A percentile compares a stretch with the other conserved stretches of the same genome.
These are phyloP conservation scores for Anoplophora glabripennis DNA, from an alignment of 1,140 invertebrate species.

Conservation along the genomic window DNA sequence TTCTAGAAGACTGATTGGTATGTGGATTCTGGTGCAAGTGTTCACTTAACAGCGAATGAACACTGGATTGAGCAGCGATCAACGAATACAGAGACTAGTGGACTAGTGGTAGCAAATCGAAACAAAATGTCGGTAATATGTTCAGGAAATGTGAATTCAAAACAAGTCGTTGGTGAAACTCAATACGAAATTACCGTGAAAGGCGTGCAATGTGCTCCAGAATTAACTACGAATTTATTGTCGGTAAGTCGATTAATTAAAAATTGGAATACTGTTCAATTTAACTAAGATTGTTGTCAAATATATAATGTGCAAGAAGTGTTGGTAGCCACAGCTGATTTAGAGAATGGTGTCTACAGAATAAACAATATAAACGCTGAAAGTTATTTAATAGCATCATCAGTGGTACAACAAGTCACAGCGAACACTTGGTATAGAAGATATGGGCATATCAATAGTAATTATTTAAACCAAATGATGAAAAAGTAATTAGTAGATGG, in stretches of 20 bases:
- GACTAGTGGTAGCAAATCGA: not conserved
- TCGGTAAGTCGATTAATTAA: not conserved
- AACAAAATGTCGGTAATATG: not conserved
- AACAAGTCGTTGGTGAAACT: too few species aligned
- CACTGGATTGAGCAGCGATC: not conserved
- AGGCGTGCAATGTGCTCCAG: not conserved
- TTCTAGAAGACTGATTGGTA: not conserved
- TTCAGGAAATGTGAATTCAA: not conserved
- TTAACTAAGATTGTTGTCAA: not conserved
- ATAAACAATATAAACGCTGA: not conserved
- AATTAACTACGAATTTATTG: slow-evolving; percentile 2
- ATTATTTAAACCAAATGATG: not conserved
- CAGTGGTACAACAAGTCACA: not conserved
- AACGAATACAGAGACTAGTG: not conserved
- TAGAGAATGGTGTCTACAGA: not conserved
- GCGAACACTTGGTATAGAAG: not conserved
- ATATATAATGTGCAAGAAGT: not conserved
- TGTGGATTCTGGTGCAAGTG: not conserved
- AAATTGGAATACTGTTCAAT: not conserved
- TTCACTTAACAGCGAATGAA: not conserved
- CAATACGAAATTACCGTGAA: too few species aligned
- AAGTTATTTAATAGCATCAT: too few species aligned
- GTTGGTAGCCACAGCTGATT: not conserved
- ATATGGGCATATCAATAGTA: slow-evolving; percentile 1
- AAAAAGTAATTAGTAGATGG: not conserved